A percentile compares a stretch with the other conserved stretches of the same genome.
Conservation (phyloP, 2,113 vertebrate species). For the Cynoglossus semilaevis region DNA sequence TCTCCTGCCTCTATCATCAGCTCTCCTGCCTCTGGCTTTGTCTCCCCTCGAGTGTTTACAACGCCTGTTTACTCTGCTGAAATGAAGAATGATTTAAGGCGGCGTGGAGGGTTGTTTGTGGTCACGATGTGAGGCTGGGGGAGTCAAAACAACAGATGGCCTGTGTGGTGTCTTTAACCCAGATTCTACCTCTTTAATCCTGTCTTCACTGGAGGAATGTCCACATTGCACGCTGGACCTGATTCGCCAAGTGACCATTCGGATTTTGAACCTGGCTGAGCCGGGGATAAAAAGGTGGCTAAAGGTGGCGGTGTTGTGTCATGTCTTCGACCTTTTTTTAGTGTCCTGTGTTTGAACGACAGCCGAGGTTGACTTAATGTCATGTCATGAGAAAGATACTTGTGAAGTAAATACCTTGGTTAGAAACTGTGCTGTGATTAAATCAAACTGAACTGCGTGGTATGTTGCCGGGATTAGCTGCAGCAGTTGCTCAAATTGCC, state of each 20-base stretch:
- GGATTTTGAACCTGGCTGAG: slow-evolving; percentile 55
- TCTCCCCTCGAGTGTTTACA: slow-evolving; percentile 20
- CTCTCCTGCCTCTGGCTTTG: slow-evolving; percentile 14
- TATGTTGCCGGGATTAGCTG: neutral
- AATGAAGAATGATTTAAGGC: slow-evolving; percentile 40
- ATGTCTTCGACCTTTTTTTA: slow-evolving; percentile 1
- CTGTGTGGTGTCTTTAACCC: slow-evolving; percentile 72
- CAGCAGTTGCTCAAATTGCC: neutral
- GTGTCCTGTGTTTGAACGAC: neutral
- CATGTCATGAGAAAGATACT: too few relatives aligned
- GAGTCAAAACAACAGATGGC: slow-evolving; percentile 81
- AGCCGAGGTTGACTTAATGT: too few relatives aligned
- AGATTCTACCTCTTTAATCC: slow-evolving; percentile 79
- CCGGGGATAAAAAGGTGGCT: slow-evolving; percentile 44
- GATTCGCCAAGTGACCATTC: slow-evolving; percentile 45
- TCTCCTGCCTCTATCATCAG: slow-evolving; percentile 21
- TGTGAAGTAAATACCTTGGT: neutral
- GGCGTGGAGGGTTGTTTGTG: slow-evolving; percentile 33
- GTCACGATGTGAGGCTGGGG: slow-evolving; percentile 29
- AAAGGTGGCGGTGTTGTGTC: slow-evolving; percentile 25
- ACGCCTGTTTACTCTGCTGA: slow-evolving; percentile 41
- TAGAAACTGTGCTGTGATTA: too few relatives aligned
- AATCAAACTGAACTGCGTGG: neutral
- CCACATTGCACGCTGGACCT: slow-evolving; percentile 19
- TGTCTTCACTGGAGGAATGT: slow-evolving; percentile 73